Base-by-base conservation (phyloP, 2,113 vertebrate genomes). In the Nyctibius bracteatus region DNA sequence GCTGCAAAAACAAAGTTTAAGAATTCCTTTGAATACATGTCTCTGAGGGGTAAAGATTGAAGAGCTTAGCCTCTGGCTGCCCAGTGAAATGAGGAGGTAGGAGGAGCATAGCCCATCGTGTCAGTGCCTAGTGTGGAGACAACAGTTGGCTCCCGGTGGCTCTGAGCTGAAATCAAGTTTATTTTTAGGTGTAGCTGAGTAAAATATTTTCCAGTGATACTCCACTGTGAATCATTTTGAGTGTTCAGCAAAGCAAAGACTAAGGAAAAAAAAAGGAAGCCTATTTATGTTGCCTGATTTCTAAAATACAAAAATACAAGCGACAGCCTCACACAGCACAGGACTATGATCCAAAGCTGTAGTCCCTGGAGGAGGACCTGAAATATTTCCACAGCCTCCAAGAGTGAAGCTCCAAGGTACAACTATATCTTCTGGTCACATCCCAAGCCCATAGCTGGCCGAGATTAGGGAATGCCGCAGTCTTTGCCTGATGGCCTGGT, bases 131-230 rank as follows among this genome's bases (percentile, higher is more conserved):
- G 39, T 13, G 14, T 57, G 46, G 75, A 88, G 62, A 55, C 65
- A 94, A 78, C 84, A 79, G 31, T 44, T 87, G 87, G 87, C 66
- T 90, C 52, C 31, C 7, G 9, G 58, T 5, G 8, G 65, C 47
- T 81, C 88, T 61, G 43, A 88, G 73, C 39, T 71, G 41, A 84
- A 23, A 85, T 18, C 5, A 2, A 39, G 63, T 92, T 91, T 96
- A 95, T 95, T 96, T 97, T 94, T 90, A 95, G 81, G 62, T 62
- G 25, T 37, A 86, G 68, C 28, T 66, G 33, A 90, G 65, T 44
- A 85, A 95, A 95, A 85, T 94, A 75, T 85, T 96, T 96, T 95
- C 83, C 87, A 92, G 52, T 57, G 74, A 58, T 39, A 81, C 51
- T 39, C 90, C 58, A 59, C 14, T 72, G 77, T 55, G 82, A 94